Evolutionary conservation across 2,888 invertebrate genomes (phyloP).

Genomic region (Diabrotica balteata): DNA sequence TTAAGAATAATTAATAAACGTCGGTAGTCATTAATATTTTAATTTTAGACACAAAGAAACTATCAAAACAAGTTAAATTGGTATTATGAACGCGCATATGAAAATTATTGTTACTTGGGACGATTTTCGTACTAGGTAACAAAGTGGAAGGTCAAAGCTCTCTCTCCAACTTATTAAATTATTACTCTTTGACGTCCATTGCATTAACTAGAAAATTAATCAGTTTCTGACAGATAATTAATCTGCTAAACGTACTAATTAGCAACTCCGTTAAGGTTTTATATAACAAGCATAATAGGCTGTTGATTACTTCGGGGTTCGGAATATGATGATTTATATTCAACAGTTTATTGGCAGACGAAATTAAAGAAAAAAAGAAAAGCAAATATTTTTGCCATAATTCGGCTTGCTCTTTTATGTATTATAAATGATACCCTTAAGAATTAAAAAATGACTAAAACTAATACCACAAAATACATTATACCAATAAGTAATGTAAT

Average conservation of each 20-base stretch:
- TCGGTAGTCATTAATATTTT: conserved; percentile 10
- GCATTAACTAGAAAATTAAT: conserved; percentile 44
- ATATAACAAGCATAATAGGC: conserved; percentile 44
- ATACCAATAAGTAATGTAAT: too few species aligned
- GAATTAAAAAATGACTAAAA: too few species aligned
- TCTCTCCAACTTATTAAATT: conserved; percentile 38
- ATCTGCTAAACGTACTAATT: conserved; percentile 45
- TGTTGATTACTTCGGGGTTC: conserved; percentile 36
- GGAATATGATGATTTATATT: conserved; percentile 31
- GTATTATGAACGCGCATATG: conserved; percentile 8
- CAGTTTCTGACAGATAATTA: conserved; percentile 46
- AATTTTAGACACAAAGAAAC: conserved; percentile 17
- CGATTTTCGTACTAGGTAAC: conserved; percentile 6
- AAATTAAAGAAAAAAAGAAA: conserved; percentile 10
- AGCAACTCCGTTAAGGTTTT: conserved; percentile 43
- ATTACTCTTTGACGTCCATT: conserved; percentile 42
- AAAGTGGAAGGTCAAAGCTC: conserved; percentile 26
- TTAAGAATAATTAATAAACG: conserved; percentile 15
- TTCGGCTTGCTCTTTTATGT: too few species aligned
- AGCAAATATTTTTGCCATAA: too few species aligned
- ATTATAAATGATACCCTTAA: too few species aligned
- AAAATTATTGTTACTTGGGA: conserved; percentile 21
- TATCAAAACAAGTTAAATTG: conserved; percentile 16
- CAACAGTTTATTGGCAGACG: conserved; percentile 20
- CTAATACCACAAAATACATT: too few species aligned